Evolutionary conservation across 2,113 vertebrate species (phyloP), one percentile per base, ranked within the genome.

Genomic region (Strigops habroptila): DNA sequence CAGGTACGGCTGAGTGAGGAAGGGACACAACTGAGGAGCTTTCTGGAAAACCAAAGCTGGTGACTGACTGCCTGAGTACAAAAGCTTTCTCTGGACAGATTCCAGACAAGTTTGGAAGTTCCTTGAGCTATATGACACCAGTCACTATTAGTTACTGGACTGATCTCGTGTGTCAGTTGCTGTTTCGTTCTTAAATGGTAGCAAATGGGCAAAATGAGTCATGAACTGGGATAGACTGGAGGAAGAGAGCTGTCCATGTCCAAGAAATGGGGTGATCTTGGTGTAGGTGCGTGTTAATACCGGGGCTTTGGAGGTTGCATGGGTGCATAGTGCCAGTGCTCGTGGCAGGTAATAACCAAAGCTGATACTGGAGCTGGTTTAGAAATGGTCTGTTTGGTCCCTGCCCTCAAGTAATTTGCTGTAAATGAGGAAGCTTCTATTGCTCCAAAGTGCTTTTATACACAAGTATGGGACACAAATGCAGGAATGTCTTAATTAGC

Each of bases 301-400:
- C 22, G 59, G 30, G 8, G 39, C 25, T 59, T 18, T 44, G 37
- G 48, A 27, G 59, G 37, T 12, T 22, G 19, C 19, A 8, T 1
- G 23, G 51, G 28, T 62, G n/a, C 14, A 17, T 3, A 27, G 43
- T 14, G 33, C 31, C 30, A 6, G 2, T 2, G 3, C 4, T 6
- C 6, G 23, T 44, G 35, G 73, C 64, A 60, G 43, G 27, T 9
- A 6, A 4, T 1, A 6, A 15, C 31, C 1, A 0, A 65, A 51
- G 59, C 2, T 39, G 68, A 3, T 30, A 7, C 57, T 28, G 33
- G 35, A 37, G 16, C 35, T 10, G 25, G 9, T 49, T 82, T 19
- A 39, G 17, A 39, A 52, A 18, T 3, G 13, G 43, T 31, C 35
- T 51, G 3, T 67, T 77, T 52, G 51, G 22, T 46, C 43, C 49